Evolutionary conservation across 1,140 invertebrate genomes (phyloP), one percentile per base, ranked within the genome.

Genomic region (Atta cephalotes): DNA sequence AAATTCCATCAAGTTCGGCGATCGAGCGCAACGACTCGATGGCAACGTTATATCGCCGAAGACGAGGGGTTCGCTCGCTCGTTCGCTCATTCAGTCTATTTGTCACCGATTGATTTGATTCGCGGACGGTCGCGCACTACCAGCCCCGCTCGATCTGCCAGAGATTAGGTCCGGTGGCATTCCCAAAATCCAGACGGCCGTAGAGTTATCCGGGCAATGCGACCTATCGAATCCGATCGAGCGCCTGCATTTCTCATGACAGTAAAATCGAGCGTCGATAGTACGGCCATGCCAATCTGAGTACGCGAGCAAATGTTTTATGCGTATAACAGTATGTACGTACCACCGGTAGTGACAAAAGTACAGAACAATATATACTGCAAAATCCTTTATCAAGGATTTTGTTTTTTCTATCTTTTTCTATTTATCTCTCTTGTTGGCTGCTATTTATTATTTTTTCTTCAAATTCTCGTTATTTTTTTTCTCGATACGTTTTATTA

Each of bases 261-360:
- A 56, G 78, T 90, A 88, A 93, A 93, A 66, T 89, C 88, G 51
- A 86, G 65, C 85, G 86, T 91, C 90, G 91, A 91, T 84, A 91
- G 87, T 86, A 86, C 86, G 89, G 89, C 90, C 89, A 89, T 89
- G 89, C 65, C 78, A 71, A 81, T 74, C 92, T 87, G 85, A 62
- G 87, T 88, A 82, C 88, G 89, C 90, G 90, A 88, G 89, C 90
- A 87, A 92, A 93, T 86, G 85, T 92, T 91, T 91, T 91, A 91
- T 85, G 91, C 88, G 68, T 91, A 58, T 72, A 53, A 58, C 86
- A 63, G 81, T 91, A 45, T 45, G 39, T 45, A 39, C 7, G 7
- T 45, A 92, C 18, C 28, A 66, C 1, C 28, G 18, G 9, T 6
- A 16, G 60, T 63, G 31, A 39, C 39, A 70, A 21, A 45, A 56